Evolutionary conservation across 2,888 invertebrate genomes (phyloP).

Genomic region (Bembecia ichneumoniformis): DNA sequence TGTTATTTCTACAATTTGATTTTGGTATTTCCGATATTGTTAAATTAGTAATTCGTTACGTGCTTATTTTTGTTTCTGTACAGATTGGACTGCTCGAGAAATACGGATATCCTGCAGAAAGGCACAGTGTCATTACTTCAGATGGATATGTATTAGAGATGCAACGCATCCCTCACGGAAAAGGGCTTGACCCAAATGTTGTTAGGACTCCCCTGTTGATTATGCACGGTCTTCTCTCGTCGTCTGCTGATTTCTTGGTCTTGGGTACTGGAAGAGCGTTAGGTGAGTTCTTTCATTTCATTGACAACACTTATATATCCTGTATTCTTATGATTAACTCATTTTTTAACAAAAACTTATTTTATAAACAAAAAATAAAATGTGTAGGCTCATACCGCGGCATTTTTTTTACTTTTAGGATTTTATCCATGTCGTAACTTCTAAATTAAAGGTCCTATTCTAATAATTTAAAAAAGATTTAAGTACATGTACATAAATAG

Average conservation of each 20-base stretch:
- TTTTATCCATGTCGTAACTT: too few species aligned
- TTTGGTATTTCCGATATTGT: too few species aligned
- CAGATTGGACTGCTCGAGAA: conserved; percentile 37
- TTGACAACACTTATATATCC: background rate
- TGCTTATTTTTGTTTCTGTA: conserved; percentile 1
- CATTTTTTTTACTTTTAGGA: too few species aligned
- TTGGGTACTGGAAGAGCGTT: conserved; percentile 31
- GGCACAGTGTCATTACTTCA: conserved; percentile 28
- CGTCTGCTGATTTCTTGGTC: conserved; percentile 38
- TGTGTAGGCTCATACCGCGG: too few species aligned
- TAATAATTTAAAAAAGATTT: too few species aligned
- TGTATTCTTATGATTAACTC: too few species aligned
- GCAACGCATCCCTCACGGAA: conserved; percentile 40
- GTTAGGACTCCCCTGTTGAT: conserved; percentile 22
- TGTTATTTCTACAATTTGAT: too few species aligned
- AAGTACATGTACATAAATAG: too few species aligned
- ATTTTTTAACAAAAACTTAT: too few species aligned
- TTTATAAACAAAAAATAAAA: too few species aligned
- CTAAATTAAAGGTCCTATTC: too few species aligned
- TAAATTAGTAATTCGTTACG: too few species aligned
- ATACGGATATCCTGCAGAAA: conserved; percentile 39
- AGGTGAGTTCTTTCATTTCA: conserved; percentile 18
- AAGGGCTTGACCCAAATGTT: conserved; percentile 16
- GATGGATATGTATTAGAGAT: conserved; percentile 39
- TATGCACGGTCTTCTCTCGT: conserved; percentile 41